Conservation (phyloP, 1,140 invertebrate species). For the Drosophila insularis region DNA sequence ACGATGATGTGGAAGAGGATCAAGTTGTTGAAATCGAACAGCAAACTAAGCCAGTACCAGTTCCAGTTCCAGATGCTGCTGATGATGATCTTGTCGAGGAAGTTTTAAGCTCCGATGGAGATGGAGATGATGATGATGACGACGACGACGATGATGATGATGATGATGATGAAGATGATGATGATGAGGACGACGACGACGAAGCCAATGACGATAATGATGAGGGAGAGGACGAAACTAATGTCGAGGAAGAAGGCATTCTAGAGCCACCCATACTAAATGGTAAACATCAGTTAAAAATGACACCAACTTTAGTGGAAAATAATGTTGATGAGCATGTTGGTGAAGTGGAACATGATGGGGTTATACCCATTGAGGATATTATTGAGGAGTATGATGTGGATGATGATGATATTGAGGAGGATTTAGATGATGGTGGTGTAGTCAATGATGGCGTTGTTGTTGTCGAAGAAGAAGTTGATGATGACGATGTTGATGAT, state of each 20-base stretch:
- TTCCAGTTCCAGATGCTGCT: slow-evolving; percentile 25
- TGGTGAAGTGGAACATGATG: slow-evolving; percentile 15
- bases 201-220: slow-evolving; percentile 5
- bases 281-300: background rate
- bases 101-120: slow-evolving; percentile 46
- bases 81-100: slow-evolving; percentile 45
- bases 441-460: slow-evolving; percentile 31
- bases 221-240: background rate
- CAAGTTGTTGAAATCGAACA: slow-evolving; percentile 38
- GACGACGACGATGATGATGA: slow-evolving; percentile 16
- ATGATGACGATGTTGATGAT: slow-evolving; percentile 34
- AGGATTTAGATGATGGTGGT: slow-evolving; percentile 26
- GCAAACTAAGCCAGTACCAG: slow-evolving; percentile 32
- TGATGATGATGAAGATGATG: slow-evolving; percentile 13
- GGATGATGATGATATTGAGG: slow-evolving; percentile 42
- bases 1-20: slow-evolving; percentile 39
- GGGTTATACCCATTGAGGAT: slow-evolving; percentile 50
- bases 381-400: slow-evolving; percentile 66
- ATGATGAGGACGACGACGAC: slow-evolving; percentile 12
- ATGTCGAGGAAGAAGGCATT: background rate
- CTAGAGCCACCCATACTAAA: background rate
- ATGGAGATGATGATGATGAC: slow-evolving; percentile 17
- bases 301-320: background rate
- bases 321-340: slow-evolving; percentile 10
- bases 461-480: slow-evolving; percentile 18